Conservation (phyloP, 1,140 invertebrate species). For the Trinorchestia longiramus region DNA sequence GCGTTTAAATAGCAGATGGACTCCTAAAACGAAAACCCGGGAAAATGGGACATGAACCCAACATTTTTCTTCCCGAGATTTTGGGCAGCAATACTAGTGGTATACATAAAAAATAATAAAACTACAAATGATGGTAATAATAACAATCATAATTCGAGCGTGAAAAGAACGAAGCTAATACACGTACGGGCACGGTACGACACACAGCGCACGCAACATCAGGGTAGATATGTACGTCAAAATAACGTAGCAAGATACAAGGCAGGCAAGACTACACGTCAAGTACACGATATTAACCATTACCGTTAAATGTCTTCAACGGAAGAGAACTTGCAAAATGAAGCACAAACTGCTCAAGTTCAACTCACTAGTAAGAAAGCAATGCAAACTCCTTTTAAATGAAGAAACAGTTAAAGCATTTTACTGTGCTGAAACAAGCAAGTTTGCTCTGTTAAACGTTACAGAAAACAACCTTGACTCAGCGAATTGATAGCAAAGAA, state of each 20-base stretch:
- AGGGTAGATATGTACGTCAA: not conserved
- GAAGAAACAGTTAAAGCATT: not conserved
- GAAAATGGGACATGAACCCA: not conserved
- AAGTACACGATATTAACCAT: not conserved
- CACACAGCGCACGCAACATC: not conserved
- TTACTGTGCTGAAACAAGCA: not conserved
- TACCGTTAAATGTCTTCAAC: not conserved
- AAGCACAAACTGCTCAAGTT: not conserved
- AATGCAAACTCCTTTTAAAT: not conserved
- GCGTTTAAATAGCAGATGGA: not conserved
- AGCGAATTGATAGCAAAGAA: not conserved
- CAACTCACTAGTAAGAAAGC: not conserved
- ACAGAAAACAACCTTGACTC: too few species aligned
- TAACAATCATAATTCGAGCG: not conserved
- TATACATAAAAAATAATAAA: not conserved
- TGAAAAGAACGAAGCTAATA: not conserved
- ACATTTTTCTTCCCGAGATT: not conserved
- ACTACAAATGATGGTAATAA: not conserved
- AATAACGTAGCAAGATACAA: not conserved
- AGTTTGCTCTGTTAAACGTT: not conserved
- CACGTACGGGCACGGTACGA: not conserved
- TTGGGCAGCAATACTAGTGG: not conserved
- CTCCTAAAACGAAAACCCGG: not conserved
- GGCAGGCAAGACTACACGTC: not conserved
- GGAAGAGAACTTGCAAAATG: not conserved